Conservation (phyloP, 1,140 invertebrate genomes). For the Ericerus pela region DNA sequence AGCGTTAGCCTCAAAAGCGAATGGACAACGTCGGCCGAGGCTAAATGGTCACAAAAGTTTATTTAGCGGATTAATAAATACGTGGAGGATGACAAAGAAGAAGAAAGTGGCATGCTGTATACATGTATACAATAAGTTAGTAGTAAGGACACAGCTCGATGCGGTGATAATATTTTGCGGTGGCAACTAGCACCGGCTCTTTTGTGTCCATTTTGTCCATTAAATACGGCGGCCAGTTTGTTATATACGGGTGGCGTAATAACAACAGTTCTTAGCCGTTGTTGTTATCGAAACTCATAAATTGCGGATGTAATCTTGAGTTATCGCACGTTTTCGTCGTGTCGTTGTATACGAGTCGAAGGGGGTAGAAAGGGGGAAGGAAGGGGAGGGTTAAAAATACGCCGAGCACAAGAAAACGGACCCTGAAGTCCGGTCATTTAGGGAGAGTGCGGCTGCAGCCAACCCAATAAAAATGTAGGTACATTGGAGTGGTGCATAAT, state of each 20-base stretch:
- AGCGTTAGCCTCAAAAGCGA: too few relatives aligned
- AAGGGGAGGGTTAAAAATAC: not conserved
- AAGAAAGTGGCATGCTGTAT: too few relatives aligned
- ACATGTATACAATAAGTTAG: too few relatives aligned
- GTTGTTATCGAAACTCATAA: constrained; percentile 12
- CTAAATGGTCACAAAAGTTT: too few relatives aligned
- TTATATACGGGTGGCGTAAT: constrained; percentile 10
- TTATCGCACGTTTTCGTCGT: not conserved
- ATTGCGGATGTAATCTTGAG: constrained; percentile 12
- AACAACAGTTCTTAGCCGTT: constrained; percentile 12
- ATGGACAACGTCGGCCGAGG: too few relatives aligned
- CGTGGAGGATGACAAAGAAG: too few relatives aligned
- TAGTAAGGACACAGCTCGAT: too few relatives aligned
- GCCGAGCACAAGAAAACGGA: not conserved
- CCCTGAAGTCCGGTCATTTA: not conserved
- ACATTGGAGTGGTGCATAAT: too few relatives aligned
- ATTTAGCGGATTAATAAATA: too few relatives aligned
- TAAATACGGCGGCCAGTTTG: constrained; percentile 9
- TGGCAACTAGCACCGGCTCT: too few relatives aligned
- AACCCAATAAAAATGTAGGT: too few relatives aligned
- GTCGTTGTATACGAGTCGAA: not conserved
- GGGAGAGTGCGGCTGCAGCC: too few relatives aligned
- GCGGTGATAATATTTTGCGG: constrained; percentile 11
- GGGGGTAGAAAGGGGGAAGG: not conserved
- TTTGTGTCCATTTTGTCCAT: constrained; percentile 3